These are phyloP conservation scores for Drosophila ficusphila DNA, from an alignment of 1,140 invertebrate species.

Conservation along the genomic window DNA sequence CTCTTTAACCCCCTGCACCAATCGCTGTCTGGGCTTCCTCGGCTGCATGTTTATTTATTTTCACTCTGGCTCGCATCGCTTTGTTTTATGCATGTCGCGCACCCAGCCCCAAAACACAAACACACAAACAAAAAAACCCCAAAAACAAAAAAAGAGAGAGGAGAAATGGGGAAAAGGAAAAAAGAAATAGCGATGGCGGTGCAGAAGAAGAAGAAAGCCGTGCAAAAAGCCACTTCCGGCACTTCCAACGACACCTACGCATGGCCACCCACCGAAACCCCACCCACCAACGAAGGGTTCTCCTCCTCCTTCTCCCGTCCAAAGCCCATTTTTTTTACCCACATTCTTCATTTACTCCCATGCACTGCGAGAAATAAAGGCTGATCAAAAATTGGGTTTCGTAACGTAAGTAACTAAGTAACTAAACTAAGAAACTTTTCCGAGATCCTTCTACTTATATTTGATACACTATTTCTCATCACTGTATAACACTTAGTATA, in stretches of 20 bases:
- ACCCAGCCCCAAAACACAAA: conserved; percentile 31
- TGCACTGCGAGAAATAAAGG: background rate
- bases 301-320: background rate
- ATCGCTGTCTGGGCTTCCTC: background rate
- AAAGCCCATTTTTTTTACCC: background rate
- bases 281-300: conserved; percentile 5
- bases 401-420: too few relatives aligned
- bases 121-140: too few relatives aligned
- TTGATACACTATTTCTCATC: too few relatives aligned
- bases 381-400: too few relatives aligned
- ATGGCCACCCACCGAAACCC: too few relatives aligned
- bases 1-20: background rate
- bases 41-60: conserved; percentile 44
- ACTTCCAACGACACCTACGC: conserved; percentile 49
- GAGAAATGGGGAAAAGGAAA: background rate
- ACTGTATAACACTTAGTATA: too few relatives aligned
- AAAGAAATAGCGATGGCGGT: background rate
- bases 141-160: background rate
- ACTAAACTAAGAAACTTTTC: too few relatives aligned
- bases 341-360: conserved; percentile 3
- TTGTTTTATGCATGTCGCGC: conserved; percentile 50
- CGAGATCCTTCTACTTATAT: background rate
- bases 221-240: conserved; percentile 46
- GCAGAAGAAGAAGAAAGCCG: background rate
- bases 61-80: conserved; percentile 14